Evolutionary conservation across 2,797 vertebrate species (phyloP), one percentile per base, ranked within the genome.

Genomic region (Melanotaenia boesemani): DNA sequence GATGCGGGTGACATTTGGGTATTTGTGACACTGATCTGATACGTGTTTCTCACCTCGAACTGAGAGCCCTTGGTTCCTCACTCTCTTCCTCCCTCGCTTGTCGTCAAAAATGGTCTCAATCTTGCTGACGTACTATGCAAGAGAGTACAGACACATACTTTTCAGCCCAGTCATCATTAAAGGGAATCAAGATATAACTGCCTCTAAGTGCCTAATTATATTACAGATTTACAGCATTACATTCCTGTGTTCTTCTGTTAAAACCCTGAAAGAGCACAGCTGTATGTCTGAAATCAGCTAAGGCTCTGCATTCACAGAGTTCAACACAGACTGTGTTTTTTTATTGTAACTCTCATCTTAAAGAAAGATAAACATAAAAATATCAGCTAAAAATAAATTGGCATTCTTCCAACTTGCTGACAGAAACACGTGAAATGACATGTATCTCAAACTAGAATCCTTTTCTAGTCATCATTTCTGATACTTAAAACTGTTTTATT

Each of bases 51-150:
- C 95, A 99, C 98, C 97, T 97, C 96, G 90, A 52, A 86, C 79
- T 39, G 80, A 48, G 32, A 90, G 89, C 60, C 92, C 91, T 75
- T 96, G 95, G 86, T 95, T 94, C 90, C 96, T 98, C 80, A 98
- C 93, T 63, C 91, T 95, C 90, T 96, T 99, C 91, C 95, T 97
- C 37, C 97, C 97, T 91, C 97, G 94, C 86, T 98, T 99, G 76
- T 96, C 95, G 58, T 97, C 96, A 94, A 99, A 99, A 84, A 98
- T 95, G 56, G 96, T 97, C 86, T 98, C 95, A 74, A 99, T 97
- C 94, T 97, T 98, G 82, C 94, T 93, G 62, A 99, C 94, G 73
- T 98, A 94, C 98, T 99, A 90, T 61, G 91, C 15, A 65, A 90
- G 48, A 84, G 76, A 77, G 87, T 63, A 74, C 57, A 88, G 50